Percentiles rank a stretch among this genome's conserved stretches.
Evolutionary conservation across 2,888 invertebrate genomes (phyloP).

Genomic region (Hetaerina titia): DNA sequence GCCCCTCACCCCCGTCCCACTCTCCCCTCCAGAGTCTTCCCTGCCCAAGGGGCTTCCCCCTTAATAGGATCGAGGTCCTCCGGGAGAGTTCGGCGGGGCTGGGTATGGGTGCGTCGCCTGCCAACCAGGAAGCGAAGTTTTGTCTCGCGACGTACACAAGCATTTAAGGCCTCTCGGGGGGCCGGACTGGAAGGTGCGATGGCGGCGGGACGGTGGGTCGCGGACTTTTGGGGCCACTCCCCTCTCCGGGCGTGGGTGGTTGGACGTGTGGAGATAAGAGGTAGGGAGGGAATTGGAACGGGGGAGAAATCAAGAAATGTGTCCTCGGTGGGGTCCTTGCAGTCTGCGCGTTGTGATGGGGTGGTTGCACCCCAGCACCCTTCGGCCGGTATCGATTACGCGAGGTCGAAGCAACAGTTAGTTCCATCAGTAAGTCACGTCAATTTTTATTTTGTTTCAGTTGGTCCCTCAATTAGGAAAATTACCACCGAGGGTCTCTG

Average conservation of each 20-base stretch:
- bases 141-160: background rate
- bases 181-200: background rate
- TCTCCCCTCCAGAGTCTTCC: background rate
- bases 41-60: slow-evolving; percentile 44
- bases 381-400: background rate
- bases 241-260: background rate
- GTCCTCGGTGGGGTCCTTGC: background rate
- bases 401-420: background rate
- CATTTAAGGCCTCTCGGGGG: background rate
- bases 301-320: background rate
- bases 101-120: background rate
- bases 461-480: background rate
- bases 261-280: background rate
- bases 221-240: slow-evolving; percentile 1
- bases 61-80: slow-evolving; percentile 53
- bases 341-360: background rate
- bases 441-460: background rate
- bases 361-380: slow-evolving; percentile 17
- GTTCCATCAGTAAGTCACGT: background rate
- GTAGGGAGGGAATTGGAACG: background rate
- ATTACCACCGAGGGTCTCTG: no score
- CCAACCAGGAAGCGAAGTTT: slow-evolving; percentile 58
- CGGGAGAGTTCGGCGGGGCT: background rate
- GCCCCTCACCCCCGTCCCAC: background rate
- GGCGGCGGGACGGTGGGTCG: background rate